Evolutionary conservation across 2,113 vertebrate species (phyloP).

Genomic region (Poicephalus gulielmi): DNA sequence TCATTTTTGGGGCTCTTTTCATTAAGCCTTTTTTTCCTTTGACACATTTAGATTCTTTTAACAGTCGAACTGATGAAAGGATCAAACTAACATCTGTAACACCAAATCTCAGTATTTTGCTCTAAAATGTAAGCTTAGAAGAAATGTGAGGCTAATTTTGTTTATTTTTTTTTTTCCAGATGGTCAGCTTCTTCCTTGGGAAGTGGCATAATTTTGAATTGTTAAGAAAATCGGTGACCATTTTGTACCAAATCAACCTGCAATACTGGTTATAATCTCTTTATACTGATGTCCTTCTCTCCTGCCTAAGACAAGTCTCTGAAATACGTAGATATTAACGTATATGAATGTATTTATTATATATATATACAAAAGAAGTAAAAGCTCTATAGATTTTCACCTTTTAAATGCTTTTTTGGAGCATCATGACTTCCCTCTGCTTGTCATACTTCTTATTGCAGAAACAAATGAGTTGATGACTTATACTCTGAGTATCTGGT

Average conservation of each 20-base stretch:
- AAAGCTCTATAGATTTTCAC: neutral
- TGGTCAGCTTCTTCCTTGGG: neutral
- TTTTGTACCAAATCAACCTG: neutral
- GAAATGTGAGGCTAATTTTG: neutral
- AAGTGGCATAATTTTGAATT: neutral
- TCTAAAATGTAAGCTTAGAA: neutral
- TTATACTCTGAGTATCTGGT: neutral
- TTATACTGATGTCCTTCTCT: neutral
- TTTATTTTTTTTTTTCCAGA: neutral
- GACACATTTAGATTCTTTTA: conserved; percentile 35
- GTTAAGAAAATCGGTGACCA: neutral
- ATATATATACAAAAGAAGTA: neutral
- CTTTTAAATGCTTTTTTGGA: neutral
- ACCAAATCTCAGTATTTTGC: conserved; percentile 11
- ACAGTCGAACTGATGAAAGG: neutral
- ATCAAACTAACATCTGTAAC: neutral
- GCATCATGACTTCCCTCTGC: neutral
- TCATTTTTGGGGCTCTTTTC: conserved; percentile 26
- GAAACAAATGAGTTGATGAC: conserved; percentile 27
- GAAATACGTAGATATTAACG: neutral
- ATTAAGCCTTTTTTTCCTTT: neutral
- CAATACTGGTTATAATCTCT: neutral
- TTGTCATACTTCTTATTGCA: conserved; percentile 2
- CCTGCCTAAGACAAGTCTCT: neutral
- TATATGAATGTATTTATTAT: neutral